Evolutionary conservation across 2,888 invertebrate genomes (phyloP).

Genomic region (Macropis europaea): DNA sequence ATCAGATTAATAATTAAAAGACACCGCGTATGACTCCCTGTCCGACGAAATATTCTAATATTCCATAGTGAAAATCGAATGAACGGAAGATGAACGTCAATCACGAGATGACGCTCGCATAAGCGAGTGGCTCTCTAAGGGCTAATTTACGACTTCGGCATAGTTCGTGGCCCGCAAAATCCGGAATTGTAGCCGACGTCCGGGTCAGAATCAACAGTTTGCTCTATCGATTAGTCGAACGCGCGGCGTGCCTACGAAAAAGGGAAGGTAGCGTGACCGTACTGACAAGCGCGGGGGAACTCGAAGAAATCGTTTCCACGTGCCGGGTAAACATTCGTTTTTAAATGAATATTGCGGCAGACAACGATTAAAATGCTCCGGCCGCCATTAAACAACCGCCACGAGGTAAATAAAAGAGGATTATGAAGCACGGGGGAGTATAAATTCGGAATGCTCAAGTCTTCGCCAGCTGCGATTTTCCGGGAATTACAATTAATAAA

Average conservation of each 20-base stretch:
- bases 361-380: background rate
- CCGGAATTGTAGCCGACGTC: conserved; percentile 65
- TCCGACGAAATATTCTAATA: background rate
- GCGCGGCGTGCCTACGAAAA: conserved; percentile 52
- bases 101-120: background rate
- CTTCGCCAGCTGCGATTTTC: too few relatives aligned
- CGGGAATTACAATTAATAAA: too few relatives aligned
- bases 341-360: background rate
- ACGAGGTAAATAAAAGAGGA: background rate
- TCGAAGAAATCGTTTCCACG: conserved; percentile 11
- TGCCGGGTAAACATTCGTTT: conserved; percentile 12
- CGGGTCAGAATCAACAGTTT: conserved; percentile 80
- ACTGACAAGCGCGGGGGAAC: conserved; percentile 15
- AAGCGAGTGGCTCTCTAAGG: conserved; percentile 4
- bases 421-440: too few relatives aligned
- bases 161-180: conserved; percentile 44
- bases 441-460: background rate
- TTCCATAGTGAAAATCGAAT: background rate
- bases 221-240: conserved; percentile 78
- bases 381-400: too few relatives aligned
- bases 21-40: background rate
- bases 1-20: too few relatives aligned
- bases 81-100: background rate
- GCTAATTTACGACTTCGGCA: conserved; percentile 25
- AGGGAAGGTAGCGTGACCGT: conserved; percentile 31